Evolutionary conservation across 2,797 vertebrate species (phyloP).

Genomic region (Parauchenoglanis punctatus): DNA sequence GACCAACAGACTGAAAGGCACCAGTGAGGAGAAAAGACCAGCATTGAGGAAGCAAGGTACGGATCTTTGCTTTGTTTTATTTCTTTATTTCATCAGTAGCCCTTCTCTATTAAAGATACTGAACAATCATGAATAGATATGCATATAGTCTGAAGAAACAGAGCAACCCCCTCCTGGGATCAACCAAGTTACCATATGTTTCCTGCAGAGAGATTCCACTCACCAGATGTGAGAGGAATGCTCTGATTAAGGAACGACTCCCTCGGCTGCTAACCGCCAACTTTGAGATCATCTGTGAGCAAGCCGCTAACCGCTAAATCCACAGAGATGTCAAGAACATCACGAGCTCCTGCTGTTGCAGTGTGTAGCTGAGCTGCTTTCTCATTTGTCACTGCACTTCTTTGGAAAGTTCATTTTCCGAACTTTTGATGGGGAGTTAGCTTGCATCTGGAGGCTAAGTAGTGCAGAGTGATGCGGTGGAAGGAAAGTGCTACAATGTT

Average conservation of each 20-base stretch:
- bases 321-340: conserved; percentile 45
- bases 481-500: conserved; percentile 11
- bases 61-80: background rate
- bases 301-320: conserved; percentile 44
- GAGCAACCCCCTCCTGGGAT: conserved; percentile 16
- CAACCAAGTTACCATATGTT: conserved; percentile 47
- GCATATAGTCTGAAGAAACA: conserved; percentile 13
- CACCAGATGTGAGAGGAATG: conserved; percentile 50
- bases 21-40: background rate
- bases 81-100: background rate
- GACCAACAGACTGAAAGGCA: conserved; percentile 8
- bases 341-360: conserved; percentile 36
- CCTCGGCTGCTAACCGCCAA: conserved; percentile 34
- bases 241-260: conserved; percentile 37
- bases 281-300: conserved; percentile 32
- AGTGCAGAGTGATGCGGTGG: conserved; percentile 12
- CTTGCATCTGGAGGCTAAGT: conserved; percentile 6
- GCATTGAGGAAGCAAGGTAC: conserved; percentile 6
- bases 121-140: background rate
- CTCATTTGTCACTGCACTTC: conserved; percentile 28
- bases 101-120: background rate
- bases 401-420: conserved; percentile 17
- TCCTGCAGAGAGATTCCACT: conserved; percentile 40
- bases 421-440: conserved; percentile 27
- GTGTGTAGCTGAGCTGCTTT: conserved; percentile 22